Percentiles rank a stretch among this genome's conserved stretches.
phyloP scores from a whole-genome alignment of 2,888 invertebrate genomes.

The Artemia sinica region DNA sequence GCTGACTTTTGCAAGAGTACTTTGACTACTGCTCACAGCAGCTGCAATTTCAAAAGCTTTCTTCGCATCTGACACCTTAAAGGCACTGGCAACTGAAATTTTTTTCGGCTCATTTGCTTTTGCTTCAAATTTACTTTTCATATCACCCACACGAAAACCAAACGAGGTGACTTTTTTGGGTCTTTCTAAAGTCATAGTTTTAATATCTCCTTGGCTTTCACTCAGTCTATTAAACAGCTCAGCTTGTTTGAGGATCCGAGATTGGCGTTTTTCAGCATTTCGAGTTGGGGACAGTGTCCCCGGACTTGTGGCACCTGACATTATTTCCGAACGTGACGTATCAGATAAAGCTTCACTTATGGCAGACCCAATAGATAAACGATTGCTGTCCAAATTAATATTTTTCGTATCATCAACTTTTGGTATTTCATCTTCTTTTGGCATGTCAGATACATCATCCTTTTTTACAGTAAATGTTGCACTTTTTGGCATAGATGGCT shows the following conservation, averaged over 20 bases:
- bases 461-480: background rate
- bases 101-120: constrained; percentile 17
- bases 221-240: constrained; percentile 19
- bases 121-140: constrained; percentile 10
- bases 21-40: constrained; percentile 17
- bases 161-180: constrained; percentile 20
- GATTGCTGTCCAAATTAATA: background rate
- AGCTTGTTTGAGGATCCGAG: constrained; percentile 21
- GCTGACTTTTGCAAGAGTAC: constrained; percentile 6
- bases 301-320: constrained; percentile 15
- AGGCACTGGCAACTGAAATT: constrained; percentile 49
- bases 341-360: constrained; percentile 16
- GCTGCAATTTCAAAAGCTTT: constrained; percentile 57
- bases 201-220: constrained; percentile 20
- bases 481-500: background rate
- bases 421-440: background rate
- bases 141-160: constrained; percentile 18
- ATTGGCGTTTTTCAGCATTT: constrained; percentile 20
- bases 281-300: constrained; percentile 17
- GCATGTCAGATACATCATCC: background rate
- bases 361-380: constrained; percentile 15
- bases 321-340: constrained; percentile 4
- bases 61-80: constrained; percentile 69
- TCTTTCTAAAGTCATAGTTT: constrained; percentile 21
- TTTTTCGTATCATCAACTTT: background rate